These are phyloP conservation scores for Lipophrys pholis DNA, from an alignment of 2,113 vertebrate genomes.

Conservation along the genomic window DNA sequence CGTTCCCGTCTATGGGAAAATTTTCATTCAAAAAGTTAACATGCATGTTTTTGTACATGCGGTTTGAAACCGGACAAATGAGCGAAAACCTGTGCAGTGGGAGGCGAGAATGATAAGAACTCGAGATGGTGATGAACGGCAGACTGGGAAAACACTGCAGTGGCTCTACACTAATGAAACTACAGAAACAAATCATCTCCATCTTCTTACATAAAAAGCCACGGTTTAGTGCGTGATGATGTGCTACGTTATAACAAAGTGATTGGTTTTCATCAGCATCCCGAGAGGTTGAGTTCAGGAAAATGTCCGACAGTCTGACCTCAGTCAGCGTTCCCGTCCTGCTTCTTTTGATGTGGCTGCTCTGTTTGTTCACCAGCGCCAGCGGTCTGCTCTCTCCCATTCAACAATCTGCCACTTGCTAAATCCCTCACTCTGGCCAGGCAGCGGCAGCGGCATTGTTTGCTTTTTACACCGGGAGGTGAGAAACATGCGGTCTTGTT, in stretches of 20 bases:
- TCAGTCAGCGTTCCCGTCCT: slow-evolving; percentile 49
- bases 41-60: too few relatives aligned
- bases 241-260: neutral
- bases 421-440: slow-evolving; percentile 63
- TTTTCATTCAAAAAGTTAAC: too few relatives aligned
- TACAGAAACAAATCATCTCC: neutral
- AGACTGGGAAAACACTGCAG: too few relatives aligned
- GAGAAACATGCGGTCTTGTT: slow-evolving; percentile 62
- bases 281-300: slow-evolving; percentile 25
- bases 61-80: too few relatives aligned
- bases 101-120: too few relatives aligned
- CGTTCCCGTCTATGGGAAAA: too few relatives aligned
- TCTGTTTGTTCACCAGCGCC: slow-evolving; percentile 82
- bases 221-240: too few relatives aligned
- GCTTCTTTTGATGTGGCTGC: slow-evolving; percentile 70
- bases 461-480: slow-evolving; percentile 64
- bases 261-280: neutral
- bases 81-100: too few relatives aligned
- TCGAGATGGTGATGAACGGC: too few relatives aligned
- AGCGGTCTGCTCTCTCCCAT: slow-evolving; percentile 74
- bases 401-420: slow-evolving; percentile 67
- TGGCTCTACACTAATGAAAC: neutral
- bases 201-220: too few relatives aligned
- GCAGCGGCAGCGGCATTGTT: slow-evolving; percentile 60
- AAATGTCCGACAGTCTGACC: slow-evolving; percentile 57